Conservation (phyloP, 2,797 vertebrate genomes). For the Leptatherina wallacei region DNA sequence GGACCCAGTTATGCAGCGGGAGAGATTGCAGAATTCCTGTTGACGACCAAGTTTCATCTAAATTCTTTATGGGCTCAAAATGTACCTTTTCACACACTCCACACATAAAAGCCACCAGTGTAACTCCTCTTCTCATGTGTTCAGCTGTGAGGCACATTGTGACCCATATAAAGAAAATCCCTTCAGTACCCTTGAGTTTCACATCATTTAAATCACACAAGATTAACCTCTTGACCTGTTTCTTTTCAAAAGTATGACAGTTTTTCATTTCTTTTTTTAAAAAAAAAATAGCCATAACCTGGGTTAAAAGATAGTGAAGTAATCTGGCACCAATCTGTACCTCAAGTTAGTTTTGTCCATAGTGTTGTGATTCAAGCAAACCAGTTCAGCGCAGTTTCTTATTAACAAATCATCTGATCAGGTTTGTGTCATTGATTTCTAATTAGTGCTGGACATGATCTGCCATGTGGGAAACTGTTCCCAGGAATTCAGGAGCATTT, state of each 20-base stretch:
- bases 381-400: neutral
- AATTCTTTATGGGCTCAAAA: conserved; percentile 41
- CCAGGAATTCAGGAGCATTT: conserved; percentile 33
- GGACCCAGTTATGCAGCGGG: conserved; percentile 51
- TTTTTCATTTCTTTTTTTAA: neutral
- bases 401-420: conserved; percentile 22
- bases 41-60: neutral
- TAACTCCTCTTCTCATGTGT: neutral
- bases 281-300: conserved; percentile 13
- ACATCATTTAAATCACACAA: conserved; percentile 55
- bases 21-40: conserved; percentile 39
- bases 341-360: neutral
- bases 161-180: conserved; percentile 72
- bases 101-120: neutral
- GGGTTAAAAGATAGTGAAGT: neutral
- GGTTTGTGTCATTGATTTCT: conserved; percentile 6
- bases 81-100: conserved; percentile 33
- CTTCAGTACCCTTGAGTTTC: conserved; percentile 47
- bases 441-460: conserved; percentile 5
- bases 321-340: neutral
- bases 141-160: conserved; percentile 43
- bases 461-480: conserved; percentile 39
- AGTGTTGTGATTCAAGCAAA: neutral
- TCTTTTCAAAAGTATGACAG: neutral
- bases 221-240: conserved; percentile 63